Percentiles rank a stretch among this genome's conserved stretches.
These are phyloP conservation scores for Nomada ferruginata DNA, from an alignment of 2,888 invertebrate species.

Conservation along the genomic window DNA sequence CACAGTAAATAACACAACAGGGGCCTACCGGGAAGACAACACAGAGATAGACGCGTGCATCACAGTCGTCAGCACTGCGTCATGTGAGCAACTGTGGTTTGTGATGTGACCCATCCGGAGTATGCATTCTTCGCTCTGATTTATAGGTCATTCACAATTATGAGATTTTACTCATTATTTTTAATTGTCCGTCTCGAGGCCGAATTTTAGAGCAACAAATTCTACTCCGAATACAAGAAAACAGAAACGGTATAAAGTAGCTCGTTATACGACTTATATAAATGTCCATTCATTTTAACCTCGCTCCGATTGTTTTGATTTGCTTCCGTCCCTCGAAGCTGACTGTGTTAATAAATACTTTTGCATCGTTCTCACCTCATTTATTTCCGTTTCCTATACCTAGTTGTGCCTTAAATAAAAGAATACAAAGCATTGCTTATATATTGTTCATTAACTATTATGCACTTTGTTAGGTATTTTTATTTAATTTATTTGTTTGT, in stretches of 20 bases:
- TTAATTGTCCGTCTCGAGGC: constrained; percentile 23
- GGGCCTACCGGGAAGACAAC: constrained; percentile 34
- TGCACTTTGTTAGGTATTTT: too few species aligned
- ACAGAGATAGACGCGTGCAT: constrained; percentile 15
- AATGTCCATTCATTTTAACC: constrained; percentile 56
- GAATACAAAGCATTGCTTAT: constrained; percentile 8
- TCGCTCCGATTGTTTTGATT: constrained; percentile 56
- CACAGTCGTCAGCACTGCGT: constrained; percentile 43
- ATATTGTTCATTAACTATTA: constrained; percentile 5
- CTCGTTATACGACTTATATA: constrained; percentile 40
- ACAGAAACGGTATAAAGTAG: constrained; percentile 3
- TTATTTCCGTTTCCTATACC: constrained; percentile 45
- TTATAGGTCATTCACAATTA: constrained; percentile 57
- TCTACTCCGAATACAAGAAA: constrained; percentile 2
- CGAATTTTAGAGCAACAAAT: constrained; percentile 22
- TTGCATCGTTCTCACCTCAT: constrained; percentile 43
- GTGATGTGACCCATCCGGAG: constrained; percentile 43
- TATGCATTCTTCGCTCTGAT: constrained; percentile 53
- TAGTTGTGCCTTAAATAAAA: constrained; percentile 25
- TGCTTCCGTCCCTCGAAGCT: constrained; percentile 35
- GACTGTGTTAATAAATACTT: constrained; percentile 54
- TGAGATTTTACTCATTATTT: constrained; percentile 41
- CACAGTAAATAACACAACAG: constrained; percentile 24
- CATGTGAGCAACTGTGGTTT: constrained; percentile 39
- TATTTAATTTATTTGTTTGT: too few species aligned